These are phyloP conservation scores for Pangasius djambal DNA, from an alignment of 2,797 vertebrate species.

Conservation along the genomic window DNA sequence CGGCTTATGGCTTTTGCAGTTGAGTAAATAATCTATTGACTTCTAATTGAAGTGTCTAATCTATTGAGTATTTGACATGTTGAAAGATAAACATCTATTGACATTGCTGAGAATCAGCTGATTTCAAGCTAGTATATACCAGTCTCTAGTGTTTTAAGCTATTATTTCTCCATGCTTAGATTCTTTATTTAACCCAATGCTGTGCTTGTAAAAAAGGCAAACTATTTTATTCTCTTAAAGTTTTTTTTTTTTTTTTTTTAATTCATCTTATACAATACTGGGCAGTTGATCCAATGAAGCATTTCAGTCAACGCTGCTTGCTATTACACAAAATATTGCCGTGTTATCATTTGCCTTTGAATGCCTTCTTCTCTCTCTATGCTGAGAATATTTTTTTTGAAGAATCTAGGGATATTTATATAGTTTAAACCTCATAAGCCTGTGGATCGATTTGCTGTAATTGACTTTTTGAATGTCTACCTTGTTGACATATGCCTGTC, in stretches of 20 bases:
- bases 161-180: background rate
- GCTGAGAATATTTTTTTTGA: background rate
- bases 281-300: background rate
- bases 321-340: background rate
- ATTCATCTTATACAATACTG: background rate
- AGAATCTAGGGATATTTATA: constrained; percentile 32
- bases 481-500: constrained; percentile 49
- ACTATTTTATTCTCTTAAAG: background rate
- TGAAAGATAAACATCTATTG: no score
- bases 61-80: no score
- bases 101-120: no score
- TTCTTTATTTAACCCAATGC: background rate
- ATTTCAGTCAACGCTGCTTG: background rate
- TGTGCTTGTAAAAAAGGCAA: background rate
- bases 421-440: constrained; percentile 50
- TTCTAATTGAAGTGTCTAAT: background rate
- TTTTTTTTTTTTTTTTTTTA: background rate
- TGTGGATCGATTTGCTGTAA: constrained; percentile 53
- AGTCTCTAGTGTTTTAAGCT: no score
- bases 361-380: background rate
- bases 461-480: constrained; percentile 57
- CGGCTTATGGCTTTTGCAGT: background rate
- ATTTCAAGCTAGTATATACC: no score
- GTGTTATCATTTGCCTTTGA: background rate
- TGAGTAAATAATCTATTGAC: background rate